Evolutionary conservation across 1,140 invertebrate species (phyloP), one percentile per base, ranked within the genome.

Genomic region (Telenomus remus): DNA sequence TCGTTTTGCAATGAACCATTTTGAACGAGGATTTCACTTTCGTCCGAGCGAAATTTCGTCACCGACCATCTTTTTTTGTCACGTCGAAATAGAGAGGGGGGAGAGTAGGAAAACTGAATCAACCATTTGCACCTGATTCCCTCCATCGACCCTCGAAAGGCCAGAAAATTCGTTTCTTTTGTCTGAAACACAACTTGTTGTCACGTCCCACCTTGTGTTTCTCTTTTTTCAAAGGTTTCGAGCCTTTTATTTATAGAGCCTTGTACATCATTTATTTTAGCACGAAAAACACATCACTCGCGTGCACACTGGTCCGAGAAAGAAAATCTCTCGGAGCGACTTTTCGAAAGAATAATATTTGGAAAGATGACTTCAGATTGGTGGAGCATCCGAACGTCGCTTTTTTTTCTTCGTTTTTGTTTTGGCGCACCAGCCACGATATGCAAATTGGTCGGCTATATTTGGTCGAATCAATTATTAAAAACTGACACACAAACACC

Each of bases 1-100:
- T 54, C 10, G 35, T 69, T 60, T 53, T 56, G 51, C 56, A 69
- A 69, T 55, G 19, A 27, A 39, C 19, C 59, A 27, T 56, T 60
- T 69, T 69, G 53, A 51, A 69, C 51, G 48, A 6, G 54, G 49
- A 60, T 60, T 60, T 69, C 65, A 69, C 64, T 68, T 68, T 68
- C 64, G 64, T 57, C 44, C 44, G 47, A 37, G 11, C 51, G 3
- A 35, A 59, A 68, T 68, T 68, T 68, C 54, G 64, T 68, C 48
- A 68, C 54, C 19, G 19, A 3, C 6, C 19, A 6, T 27, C 1
- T 69, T 69, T 68, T 69, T 69, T 60, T 11, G 34, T 27, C 19
- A 27, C n/a, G n/a, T n/a, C 49, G n/a, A n/a, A 54, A 69, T 47
- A 49, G 43, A 69, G 60, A 60, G 39, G 49, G 2, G 19, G 19